Evolutionary conservation across 2,888 invertebrate genomes (phyloP), one percentile per base, ranked within the genome.

Genomic region (Xestoiulus laeticollis): DNA sequence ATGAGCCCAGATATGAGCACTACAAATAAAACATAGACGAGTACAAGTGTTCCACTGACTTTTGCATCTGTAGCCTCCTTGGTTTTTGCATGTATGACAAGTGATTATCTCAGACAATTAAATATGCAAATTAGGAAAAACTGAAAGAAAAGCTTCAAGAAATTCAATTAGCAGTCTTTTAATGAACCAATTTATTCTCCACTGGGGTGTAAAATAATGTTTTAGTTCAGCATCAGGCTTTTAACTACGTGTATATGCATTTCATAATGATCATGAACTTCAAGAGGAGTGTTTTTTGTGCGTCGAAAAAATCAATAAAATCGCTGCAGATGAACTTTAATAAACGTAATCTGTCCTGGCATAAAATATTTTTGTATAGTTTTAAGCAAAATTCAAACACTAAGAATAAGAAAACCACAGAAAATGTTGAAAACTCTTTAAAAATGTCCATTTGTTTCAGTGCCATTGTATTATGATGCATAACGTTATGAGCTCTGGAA

Each of bases 121-220:
- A 59, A 59, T 59, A 59, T n/a, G 59, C n/a, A 59, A 59, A 59
- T 59, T n/a, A n/a, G n/a, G n/a, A 59, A 59, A 59, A 59, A 59
- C 59, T 59, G n/a, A 59, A 59, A n/a, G 59, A n/a, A 59, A 59
- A 8, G 59, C 19, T n/a, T 59, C 2, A 59, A 59, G n/a, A 59
- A 59, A 59, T 59, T 19, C n/a, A 59, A n/a, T 59, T 59, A 59
- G 59, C 59, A 59, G n/a, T 4, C 59, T 59, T 59, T n/a, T 59
- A 59, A 59, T 59, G 59, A 59, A 19, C n/a, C n/a, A 19, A 59
- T 59, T 59, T 59, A n/a, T 48, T 48, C 48, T 48, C 48, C 48
- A 48, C 16, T 48, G 48, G 19, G 48, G 48, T 48, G 48, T 48
- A n/a, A 19, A 59, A 59, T 59, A n/a, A n/a, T n/a, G n/a, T n/a